Conservation (phyloP, 2,888 invertebrate genomes). For the Drosophila rubida region DNA sequence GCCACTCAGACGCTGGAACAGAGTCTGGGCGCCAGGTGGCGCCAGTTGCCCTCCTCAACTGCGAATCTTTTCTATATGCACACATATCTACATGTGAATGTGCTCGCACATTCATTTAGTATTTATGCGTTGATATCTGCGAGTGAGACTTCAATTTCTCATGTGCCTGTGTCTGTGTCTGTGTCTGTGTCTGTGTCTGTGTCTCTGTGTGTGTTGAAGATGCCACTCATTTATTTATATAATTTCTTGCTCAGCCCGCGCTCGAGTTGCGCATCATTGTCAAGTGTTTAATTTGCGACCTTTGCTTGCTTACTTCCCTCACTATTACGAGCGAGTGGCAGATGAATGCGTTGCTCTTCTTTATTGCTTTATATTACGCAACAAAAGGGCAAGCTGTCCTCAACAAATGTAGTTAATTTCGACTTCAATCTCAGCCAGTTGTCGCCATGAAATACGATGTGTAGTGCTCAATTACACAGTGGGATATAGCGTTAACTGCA, state of each 20-base stretch:
- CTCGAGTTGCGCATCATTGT: slow-evolving; percentile 41
- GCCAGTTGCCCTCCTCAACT: too few species aligned
- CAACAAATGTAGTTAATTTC: slow-evolving; percentile 28
- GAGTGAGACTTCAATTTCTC: slow-evolving; percentile 71
- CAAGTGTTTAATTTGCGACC: slow-evolving; percentile 57
- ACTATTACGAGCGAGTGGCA: too few species aligned
- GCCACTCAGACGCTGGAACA: slow-evolving; percentile 72
- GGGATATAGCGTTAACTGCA: too few species aligned
- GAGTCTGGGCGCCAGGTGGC: too few species aligned
- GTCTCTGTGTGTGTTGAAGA: slow-evolving; percentile 22
- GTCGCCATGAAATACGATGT: slow-evolving; percentile 2
- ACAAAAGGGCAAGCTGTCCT: slow-evolving; percentile 12
- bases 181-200: slow-evolving; percentile 14
- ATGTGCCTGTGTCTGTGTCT: slow-evolving; percentile 28
- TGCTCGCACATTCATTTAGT: slow-evolving; percentile 64
- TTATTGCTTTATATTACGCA: slow-evolving; percentile 28
- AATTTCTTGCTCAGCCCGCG: slow-evolving; percentile 51
- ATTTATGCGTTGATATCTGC: slow-evolving; percentile 78
- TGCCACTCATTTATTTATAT: slow-evolving; percentile 68
- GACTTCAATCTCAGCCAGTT: slow-evolving; percentile 16
- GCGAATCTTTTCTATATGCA: not conserved
- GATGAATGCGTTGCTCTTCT: slow-evolving; percentile 5
- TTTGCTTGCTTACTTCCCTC: slow-evolving; percentile 46
- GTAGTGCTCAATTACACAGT: too few species aligned
- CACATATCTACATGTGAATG: slow-evolving; percentile 8